Evolutionary conservation across 2,113 vertebrate genomes (phyloP).

Genomic region (Sphaerodactylus townsendi): DNA sequence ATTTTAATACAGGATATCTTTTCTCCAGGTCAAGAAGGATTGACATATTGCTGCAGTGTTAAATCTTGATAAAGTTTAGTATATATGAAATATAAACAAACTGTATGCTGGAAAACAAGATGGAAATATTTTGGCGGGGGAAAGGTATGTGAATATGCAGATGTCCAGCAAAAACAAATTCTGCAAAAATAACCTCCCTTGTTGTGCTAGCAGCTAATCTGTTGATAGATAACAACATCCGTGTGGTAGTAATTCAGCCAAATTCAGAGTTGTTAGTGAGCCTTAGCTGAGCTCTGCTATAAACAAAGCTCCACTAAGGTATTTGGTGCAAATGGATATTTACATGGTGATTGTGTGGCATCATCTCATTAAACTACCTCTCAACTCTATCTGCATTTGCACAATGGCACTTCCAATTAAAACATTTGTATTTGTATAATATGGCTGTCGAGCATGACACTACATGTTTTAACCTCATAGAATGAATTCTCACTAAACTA

Average conservation of each 20-base stretch:
- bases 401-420: constrained; percentile 8
- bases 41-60: not conserved
- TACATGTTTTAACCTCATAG: not conserved
- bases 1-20: not conserved
- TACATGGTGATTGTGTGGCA: not conserved
- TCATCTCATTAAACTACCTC: constrained; percentile 31
- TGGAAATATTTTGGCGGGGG: constrained; percentile 1
- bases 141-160: not conserved
- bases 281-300: constrained; percentile 1
- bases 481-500: constrained; percentile 5
- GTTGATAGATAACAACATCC: not conserved
- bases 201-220: not conserved
- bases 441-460: not conserved
- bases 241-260: not conserved
- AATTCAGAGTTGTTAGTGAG: not conserved
- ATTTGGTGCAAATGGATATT: constrained; percentile 12
- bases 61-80: constrained; percentile 24
- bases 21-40: constrained; percentile 26
- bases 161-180: not conserved
- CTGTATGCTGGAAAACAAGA: not conserved
- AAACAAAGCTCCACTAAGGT: not conserved
- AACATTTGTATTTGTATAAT: constrained; percentile 20
- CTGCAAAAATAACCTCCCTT: not conserved
- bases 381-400: constrained; percentile 26
- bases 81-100: constrained; percentile 8